Percentiles rank a stretch among this genome's conserved stretches.
Evolutionary conservation across 2,888 invertebrate genomes (phyloP).

Genomic region (Cyclophora albipunctata): DNA sequence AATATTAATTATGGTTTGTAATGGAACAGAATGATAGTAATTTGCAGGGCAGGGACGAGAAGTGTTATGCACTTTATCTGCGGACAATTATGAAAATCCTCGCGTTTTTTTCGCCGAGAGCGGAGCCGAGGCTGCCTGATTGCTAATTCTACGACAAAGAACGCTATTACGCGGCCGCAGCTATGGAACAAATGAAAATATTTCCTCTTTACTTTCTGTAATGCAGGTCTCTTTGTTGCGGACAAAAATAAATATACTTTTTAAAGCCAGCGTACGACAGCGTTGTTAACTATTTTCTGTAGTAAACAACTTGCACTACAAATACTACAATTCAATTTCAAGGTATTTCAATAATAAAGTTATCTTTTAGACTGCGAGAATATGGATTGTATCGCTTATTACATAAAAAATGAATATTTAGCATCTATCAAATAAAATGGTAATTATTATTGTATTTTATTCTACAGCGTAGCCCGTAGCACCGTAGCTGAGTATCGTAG

Average conservation of each 20-base stretch:
- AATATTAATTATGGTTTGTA: constrained; percentile 48
- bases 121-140: constrained; percentile 39
- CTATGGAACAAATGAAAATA: constrained; percentile 47
- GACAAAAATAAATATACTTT: background rate
- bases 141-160: constrained; percentile 69
- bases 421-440: too few relatives aligned
- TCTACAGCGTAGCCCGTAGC: too few relatives aligned
- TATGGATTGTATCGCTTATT: too few relatives aligned
- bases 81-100: constrained; percentile 59
- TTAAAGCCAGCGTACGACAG: background rate
- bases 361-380: too few relatives aligned
- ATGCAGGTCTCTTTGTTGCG: constrained; percentile 5
- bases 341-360: too few relatives aligned
- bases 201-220: constrained; percentile 20
- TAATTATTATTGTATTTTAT: too few relatives aligned
- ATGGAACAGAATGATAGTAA: constrained; percentile 55
- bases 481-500: too few relatives aligned
- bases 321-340: too few relatives aligned
- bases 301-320: too few relatives aligned
- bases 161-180: constrained; percentile 48
- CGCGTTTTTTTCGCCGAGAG: constrained; percentile 37
- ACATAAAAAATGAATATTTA: too few relatives aligned
- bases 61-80: constrained; percentile 54
- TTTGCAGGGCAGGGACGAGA: constrained; percentile 45
- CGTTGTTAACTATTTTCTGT: too few relatives aligned